Evolutionary conservation across 1,140 invertebrate genomes (phyloP).

Genomic region (Orius insidiosus): DNA sequence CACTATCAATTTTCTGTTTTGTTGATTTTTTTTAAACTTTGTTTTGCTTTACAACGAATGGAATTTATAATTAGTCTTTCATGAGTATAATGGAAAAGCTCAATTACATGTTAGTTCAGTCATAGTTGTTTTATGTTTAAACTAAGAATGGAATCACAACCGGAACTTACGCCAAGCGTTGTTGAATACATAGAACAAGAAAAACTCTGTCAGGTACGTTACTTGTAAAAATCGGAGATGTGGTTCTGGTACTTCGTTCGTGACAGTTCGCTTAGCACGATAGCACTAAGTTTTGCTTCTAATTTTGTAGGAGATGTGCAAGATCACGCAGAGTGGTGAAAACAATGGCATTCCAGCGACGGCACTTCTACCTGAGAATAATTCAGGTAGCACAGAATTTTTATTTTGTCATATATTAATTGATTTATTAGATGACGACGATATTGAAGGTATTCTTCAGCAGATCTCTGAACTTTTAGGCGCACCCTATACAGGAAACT

Average conservation of each 20-base stretch:
- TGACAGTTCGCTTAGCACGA: not conserved
- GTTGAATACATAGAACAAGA: conserved; percentile 11
- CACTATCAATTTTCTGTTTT: no score
- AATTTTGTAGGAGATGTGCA: not conserved
- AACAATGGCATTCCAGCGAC: not conserved
- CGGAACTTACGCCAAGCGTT: conserved; percentile 4
- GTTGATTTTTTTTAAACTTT: no score
- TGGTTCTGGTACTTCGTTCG: not conserved
- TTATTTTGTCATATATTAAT: not conserved
- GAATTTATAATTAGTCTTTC: no score
- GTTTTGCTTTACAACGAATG: no score
- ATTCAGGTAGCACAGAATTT: not conserved
- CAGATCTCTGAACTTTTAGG: conserved; percentile 12
- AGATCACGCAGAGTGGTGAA: conserved; percentile 1
- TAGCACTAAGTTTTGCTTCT: conserved; percentile 1
- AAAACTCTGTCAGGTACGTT: conserved; percentile 11
- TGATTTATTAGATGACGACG: conserved; percentile 6
- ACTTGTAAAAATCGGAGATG: not conserved
- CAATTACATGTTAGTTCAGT: no score
- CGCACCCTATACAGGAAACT: conserved; percentile 3
- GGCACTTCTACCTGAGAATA: not conserved
- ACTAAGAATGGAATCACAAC: no score
- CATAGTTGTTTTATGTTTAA: no score
- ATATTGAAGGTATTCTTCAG: conserved; percentile 11
- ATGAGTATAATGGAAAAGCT: no score